Percentiles rank a stretch among this genome's conserved stretches.
Conservation (phyloP, 1,140 invertebrate species). For the Heliothis virescens region DNA sequence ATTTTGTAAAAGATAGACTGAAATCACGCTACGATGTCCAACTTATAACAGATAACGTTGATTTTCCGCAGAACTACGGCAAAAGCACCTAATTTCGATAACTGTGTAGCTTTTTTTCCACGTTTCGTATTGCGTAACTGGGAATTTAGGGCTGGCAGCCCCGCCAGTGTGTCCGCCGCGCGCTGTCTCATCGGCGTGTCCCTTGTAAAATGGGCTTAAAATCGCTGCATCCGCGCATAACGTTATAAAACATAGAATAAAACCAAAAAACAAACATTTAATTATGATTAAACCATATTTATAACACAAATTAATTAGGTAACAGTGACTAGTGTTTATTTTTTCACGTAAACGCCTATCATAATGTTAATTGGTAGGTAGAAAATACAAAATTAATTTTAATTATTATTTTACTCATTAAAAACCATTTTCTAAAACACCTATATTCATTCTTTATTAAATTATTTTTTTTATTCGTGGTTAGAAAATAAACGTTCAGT, state of each 20-base stretch:
- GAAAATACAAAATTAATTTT: constrained; percentile 14
- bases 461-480: constrained; percentile 32
- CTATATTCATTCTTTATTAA: constrained; percentile 24
- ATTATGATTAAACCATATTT: constrained; percentile 57
- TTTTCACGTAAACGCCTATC: constrained; percentile 45
- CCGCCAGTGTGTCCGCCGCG: constrained; percentile 60
- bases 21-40: not conserved
- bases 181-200: constrained; percentile 50
- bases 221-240: constrained; percentile 51
- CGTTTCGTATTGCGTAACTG: constrained; percentile 33
- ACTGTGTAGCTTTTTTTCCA: constrained; percentile 34
- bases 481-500: not conserved
- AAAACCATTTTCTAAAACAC: not conserved
- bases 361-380: constrained; percentile 58
- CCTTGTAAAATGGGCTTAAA: constrained; percentile 60
- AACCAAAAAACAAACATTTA: constrained; percentile 50
- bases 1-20: not conserved
- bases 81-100: not conserved
- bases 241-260: constrained; percentile 53
- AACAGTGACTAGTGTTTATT: constrained; percentile 55
- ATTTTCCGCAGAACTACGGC: not conserved
- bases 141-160: constrained; percentile 51
- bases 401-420: not conserved
- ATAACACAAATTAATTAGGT: constrained; percentile 54
- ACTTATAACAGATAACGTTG: not conserved